phyloP scores from a whole-genome alignment of 2,888 invertebrate genomes.

The Coelogynopora nodosa region DNA sequence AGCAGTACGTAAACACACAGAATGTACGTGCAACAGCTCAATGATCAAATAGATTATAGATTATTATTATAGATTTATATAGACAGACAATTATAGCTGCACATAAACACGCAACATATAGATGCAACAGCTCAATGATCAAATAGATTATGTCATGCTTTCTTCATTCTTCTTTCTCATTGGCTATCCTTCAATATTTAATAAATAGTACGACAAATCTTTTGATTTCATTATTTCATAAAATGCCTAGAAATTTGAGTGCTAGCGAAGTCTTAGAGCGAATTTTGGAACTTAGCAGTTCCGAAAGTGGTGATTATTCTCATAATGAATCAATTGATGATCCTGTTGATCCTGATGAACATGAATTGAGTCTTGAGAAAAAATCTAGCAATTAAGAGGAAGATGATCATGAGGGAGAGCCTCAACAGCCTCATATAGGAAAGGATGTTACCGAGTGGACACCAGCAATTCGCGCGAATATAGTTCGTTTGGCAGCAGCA shows the following conservation, averaged over 20 bases:
- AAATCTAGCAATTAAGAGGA: neutral
- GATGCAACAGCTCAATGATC: no score
- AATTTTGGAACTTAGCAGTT: neutral
- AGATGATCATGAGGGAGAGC: neutral
- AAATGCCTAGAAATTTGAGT: neutral
- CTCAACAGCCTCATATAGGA: neutral
- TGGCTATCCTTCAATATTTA: no score
- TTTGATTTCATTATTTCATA: neutral
- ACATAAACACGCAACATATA: no score
- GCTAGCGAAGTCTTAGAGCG: neutral
- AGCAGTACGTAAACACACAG: no score
- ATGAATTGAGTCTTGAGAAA: neutral
- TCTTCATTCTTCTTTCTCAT: no score
- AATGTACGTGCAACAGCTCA: no score
- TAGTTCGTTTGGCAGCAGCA: neutral
- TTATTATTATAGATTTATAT: no score
- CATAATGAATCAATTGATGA: neutral
- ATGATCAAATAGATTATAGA: no score
- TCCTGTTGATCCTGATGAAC: neutral
- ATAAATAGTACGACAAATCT: neutral
- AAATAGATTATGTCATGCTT: no score
- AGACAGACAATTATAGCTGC: no score
- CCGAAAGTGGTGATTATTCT: neutral
- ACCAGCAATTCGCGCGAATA: neutral
- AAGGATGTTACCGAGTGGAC: neutral